These are phyloP conservation scores for Aethina tumida DNA, from an alignment of 1,140 invertebrate species.

Conservation along the genomic window DNA sequence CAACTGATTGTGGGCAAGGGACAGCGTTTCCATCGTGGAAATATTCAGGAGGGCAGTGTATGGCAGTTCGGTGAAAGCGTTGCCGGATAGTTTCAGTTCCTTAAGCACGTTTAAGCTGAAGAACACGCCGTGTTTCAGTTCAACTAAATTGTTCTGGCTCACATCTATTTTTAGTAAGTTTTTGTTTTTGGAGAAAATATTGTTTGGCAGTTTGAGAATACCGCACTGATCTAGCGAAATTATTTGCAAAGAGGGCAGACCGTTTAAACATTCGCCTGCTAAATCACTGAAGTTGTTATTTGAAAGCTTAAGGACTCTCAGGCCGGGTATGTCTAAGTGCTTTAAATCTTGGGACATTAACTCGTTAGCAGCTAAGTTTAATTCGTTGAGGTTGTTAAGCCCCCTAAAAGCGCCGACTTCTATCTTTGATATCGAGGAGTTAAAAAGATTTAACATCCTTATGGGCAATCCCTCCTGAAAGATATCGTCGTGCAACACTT, in stretches of 20 bases:
- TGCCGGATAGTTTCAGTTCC: slow-evolving; percentile 63
- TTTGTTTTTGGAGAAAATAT: slow-evolving; percentile 62
- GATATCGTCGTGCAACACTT: slow-evolving; percentile 43
- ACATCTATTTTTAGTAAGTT: slow-evolving; percentile 64
- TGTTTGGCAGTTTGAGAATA: slow-evolving; percentile 53
- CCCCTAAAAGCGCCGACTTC: slow-evolving; percentile 54
- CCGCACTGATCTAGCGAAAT: slow-evolving; percentile 58
- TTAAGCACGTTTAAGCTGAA: slow-evolving; percentile 57
- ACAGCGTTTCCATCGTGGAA: slow-evolving; percentile 60
- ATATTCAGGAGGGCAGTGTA: slow-evolving; percentile 65
- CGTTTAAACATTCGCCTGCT: slow-evolving; percentile 55
- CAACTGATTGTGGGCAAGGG: slow-evolving; percentile 61
- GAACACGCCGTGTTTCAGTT: slow-evolving; percentile 58
- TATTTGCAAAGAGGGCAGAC: slow-evolving; percentile 62
- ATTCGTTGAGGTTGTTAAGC: slow-evolving; percentile 53
- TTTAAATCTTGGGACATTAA: slow-evolving; percentile 54
- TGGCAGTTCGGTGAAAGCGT: slow-evolving; percentile 62
- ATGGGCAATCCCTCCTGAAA: slow-evolving; percentile 52
- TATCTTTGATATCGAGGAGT: slow-evolving; percentile 50
- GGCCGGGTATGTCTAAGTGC: slow-evolving; percentile 58
- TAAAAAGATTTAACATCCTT: slow-evolving; percentile 45
- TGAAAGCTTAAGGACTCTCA: slow-evolving; percentile 60
- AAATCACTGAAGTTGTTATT: slow-evolving; percentile 68
- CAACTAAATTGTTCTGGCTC: slow-evolving; percentile 53
- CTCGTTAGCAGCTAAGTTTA: slow-evolving; percentile 64